These are phyloP conservation scores for Hypercompe scribonia DNA, from an alignment of 2,888 invertebrate genomes.

Conservation along the genomic window DNA sequence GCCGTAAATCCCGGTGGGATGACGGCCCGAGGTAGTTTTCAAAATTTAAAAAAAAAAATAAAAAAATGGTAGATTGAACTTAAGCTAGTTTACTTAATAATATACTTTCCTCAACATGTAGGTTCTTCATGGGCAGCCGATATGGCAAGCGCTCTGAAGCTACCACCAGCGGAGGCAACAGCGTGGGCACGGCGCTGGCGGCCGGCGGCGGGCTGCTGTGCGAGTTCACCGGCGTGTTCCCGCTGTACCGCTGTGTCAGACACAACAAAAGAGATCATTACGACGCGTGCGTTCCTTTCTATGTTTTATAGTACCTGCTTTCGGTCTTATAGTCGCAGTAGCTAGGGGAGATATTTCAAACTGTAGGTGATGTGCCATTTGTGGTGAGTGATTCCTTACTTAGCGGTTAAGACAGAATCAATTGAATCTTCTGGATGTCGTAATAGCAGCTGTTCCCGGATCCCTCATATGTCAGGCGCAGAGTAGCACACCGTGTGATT, in stretches of 20 bases:
- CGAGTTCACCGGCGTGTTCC: conserved; percentile 61
- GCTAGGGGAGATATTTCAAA: neutral
- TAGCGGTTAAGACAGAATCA: no score
- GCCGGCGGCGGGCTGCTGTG: conserved; percentile 45
- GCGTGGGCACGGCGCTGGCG: neutral
- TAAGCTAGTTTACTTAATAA: neutral
- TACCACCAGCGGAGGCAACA: conserved; percentile 10
- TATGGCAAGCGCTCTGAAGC: conserved; percentile 72
- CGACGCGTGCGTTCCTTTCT: conserved; percentile 30
- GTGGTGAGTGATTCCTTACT: no score
- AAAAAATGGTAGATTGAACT: no score
- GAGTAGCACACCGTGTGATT: no score
- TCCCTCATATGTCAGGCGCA: no score
- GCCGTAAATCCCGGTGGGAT: no score
- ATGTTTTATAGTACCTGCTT: neutral
- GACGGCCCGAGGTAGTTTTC: no score
- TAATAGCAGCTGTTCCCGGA: no score
- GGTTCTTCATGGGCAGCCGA: conserved; percentile 73
- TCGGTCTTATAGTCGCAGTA: neutral
- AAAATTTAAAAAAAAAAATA: no score
- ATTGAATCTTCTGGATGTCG: no score
- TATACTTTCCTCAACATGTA: conserved; percentile 28
- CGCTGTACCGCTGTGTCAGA: conserved; percentile 59
- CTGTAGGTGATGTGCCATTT: no score
- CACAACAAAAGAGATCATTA: conserved; percentile 32